These are phyloP conservation scores for Diabrotica undecimpunctata DNA, from an alignment of 1,140 invertebrate genomes.

Conservation along the genomic window DNA sequence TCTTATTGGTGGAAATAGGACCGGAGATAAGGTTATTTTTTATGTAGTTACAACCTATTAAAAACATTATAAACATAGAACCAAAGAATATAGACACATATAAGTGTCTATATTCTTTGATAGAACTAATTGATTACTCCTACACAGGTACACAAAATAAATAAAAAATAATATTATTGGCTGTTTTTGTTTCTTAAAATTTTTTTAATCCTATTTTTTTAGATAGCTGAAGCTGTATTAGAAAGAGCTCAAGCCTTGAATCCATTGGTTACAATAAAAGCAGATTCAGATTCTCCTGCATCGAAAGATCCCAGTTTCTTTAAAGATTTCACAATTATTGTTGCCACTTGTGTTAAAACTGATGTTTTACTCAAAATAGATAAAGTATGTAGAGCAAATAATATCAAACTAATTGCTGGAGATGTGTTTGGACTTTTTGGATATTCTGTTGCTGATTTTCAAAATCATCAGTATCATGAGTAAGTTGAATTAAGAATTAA, in stretches of 20 bases:
- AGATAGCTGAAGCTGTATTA: constrained; percentile 82
- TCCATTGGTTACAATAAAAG: constrained; percentile 83
- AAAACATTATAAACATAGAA: too few species aligned
- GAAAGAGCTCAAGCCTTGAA: constrained; percentile 78
- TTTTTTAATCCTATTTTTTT: constrained; percentile 32
- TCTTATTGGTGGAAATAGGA: constrained; percentile 60
- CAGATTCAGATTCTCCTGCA: constrained; percentile 62
- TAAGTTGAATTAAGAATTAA: constrained; percentile 51
- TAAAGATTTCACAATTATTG: constrained; percentile 78
- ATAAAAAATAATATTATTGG: too few species aligned
- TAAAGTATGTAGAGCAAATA: constrained; percentile 70
- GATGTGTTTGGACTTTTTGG: constrained; percentile 94
- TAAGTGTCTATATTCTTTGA: too few species aligned
- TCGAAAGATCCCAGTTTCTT: constrained; percentile 72
- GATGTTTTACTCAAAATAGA: constrained; percentile 73
- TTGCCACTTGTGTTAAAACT: constrained; percentile 70
- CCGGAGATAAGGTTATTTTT: constrained; percentile 66
- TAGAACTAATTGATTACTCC: too few species aligned
- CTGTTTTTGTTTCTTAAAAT: not conserved
- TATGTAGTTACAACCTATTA: too few species aligned
- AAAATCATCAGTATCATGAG: constrained; percentile 82
- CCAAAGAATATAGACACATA: too few species aligned
- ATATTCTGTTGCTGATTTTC: constrained; percentile 86
- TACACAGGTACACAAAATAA: too few species aligned
- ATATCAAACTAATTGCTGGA: constrained; percentile 83